Evolutionary conservation across 2,888 invertebrate genomes (phyloP).

Genomic region (Flabesymbios commensalis): DNA sequence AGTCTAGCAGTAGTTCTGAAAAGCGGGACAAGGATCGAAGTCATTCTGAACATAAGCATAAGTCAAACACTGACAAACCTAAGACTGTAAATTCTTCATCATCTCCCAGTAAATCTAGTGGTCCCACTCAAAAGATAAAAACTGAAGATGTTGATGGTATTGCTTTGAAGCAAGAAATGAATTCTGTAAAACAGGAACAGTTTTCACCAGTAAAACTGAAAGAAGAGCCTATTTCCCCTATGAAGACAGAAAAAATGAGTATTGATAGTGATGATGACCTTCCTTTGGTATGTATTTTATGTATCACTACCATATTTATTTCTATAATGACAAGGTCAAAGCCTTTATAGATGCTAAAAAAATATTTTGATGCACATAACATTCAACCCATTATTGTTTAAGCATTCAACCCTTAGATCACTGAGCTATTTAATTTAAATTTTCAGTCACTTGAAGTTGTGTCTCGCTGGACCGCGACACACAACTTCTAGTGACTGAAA

Average conservation of each 20-base stretch:
- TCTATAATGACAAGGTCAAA: too few species aligned
- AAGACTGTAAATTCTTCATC: neutral
- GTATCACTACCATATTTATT: too few species aligned
- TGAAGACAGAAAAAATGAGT: constrained; percentile 28
- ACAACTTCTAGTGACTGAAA: too few species aligned
- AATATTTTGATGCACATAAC: neutral
- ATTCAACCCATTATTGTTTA: neutral
- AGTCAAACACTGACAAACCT: constrained; percentile 10
- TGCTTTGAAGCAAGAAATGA: neutral
- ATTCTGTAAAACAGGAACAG: constrained; percentile 1
- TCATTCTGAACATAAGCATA: constrained; percentile 20
- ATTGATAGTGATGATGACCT: constrained; percentile 44
- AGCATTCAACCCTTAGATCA: neutral
- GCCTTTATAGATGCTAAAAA: neutral
- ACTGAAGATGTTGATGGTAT: neutral
- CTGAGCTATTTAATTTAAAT: too few species aligned
- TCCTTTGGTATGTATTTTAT: constrained; percentile 41
- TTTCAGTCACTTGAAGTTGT: too few species aligned
- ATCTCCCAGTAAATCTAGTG: too few species aligned
- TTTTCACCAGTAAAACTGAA: constrained; percentile 10
- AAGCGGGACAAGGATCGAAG: neutral
- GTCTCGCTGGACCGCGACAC: too few species aligned
- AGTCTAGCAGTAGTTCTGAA: too few species aligned
- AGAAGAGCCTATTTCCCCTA: constrained; percentile 12
- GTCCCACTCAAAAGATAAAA: too few species aligned